These are phyloP conservation scores for Microcebus lehilahytsara DNA, from an alignment of 2,113 vertebrate genomes.

Conservation along the genomic window DNA sequence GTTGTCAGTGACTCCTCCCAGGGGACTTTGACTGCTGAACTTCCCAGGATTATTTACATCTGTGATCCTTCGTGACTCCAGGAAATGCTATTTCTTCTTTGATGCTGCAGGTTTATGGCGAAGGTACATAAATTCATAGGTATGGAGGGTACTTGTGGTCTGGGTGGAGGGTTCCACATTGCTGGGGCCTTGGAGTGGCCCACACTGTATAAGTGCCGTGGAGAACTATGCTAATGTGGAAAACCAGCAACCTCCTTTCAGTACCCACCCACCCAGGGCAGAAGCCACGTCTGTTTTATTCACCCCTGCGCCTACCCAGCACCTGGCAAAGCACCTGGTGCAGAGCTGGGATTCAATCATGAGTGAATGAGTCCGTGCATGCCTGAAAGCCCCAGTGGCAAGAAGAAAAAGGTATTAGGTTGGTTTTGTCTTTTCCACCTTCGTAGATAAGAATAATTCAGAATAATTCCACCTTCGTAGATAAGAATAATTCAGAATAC, in stretches of 20 bases:
- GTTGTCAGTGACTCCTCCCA: background rate
- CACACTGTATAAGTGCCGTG: accelerated
- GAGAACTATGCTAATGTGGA: background rate
- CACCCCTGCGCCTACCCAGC: accelerated
- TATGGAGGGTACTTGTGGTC: accelerated
- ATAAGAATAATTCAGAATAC: background rate
- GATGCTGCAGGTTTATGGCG: background rate
- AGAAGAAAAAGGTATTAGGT: background rate
- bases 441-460: too few relatives aligned
- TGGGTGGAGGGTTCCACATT: accelerated
- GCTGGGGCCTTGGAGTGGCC: accelerated
- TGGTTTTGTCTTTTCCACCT: background rate
- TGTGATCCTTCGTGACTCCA: accelerated
- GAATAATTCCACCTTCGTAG: too few relatives aligned
- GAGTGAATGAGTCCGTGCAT: accelerated
- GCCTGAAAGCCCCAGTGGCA: background rate
- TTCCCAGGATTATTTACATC: accelerated
- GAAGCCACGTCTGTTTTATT: background rate
- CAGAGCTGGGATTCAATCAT: background rate
- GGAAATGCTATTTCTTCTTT: background rate
- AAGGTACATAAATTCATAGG: accelerated
- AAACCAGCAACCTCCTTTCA: background rate
- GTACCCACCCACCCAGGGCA: too few relatives aligned
- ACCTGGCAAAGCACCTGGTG: accelerated
- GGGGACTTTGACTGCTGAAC: accelerated